These are phyloP conservation scores for Platynereis dumerilii DNA, from an alignment of 2,888 invertebrate genomes.

Conservation along the genomic window DNA sequence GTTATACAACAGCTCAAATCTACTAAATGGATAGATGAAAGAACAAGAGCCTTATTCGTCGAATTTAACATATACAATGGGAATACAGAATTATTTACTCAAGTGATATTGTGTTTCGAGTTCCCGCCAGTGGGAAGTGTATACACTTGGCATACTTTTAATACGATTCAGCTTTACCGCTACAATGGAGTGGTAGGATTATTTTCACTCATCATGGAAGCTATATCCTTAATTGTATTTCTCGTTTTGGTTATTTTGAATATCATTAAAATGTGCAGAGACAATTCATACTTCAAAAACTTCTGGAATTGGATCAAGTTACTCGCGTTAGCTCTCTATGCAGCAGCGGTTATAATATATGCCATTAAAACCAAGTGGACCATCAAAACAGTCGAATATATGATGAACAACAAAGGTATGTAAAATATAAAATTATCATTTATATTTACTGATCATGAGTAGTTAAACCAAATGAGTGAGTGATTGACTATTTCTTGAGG, in stretches of 20 bases:
- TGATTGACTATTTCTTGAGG: too few species aligned
- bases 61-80: conserved; percentile 4
- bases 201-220: not conserved
- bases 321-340: not conserved
- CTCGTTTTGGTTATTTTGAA: not conserved
- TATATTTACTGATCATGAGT: too few species aligned
- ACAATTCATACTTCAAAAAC: not conserved
- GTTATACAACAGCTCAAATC: not conserved
- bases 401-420: conserved; percentile 4
- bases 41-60: conserved; percentile 7
- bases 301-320: not conserved
- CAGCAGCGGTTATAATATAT: not conserved
- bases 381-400: not conserved
- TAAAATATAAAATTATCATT: not conserved
- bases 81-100: not conserved
- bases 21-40: not conserved
- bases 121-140: not conserved
- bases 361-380: not conserved
- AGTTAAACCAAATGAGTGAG: too few species aligned
- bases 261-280: not conserved
- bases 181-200: not conserved
- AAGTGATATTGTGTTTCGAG: not conserved
- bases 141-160: not conserved
- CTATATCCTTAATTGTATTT: not conserved
- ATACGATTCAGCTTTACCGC: conserved; percentile 4